Evolutionary conservation across 2,797 vertebrate species (phyloP).

Genomic region (Rhabdomys pumilio): DNA sequence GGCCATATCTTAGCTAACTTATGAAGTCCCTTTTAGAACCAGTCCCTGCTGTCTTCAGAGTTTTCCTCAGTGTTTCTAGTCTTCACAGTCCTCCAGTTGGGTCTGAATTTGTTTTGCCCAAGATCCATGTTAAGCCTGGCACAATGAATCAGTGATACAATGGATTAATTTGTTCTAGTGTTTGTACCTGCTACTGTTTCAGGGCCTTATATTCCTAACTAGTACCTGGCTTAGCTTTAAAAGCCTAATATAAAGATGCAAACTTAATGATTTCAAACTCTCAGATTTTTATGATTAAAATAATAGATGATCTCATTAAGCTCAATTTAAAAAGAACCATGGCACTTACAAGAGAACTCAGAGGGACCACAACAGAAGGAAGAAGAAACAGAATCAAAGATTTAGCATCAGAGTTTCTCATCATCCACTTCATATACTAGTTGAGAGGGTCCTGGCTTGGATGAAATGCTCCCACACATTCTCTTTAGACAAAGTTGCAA

Average conservation of each 20-base stretch:
- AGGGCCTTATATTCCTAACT: slow-evolving; percentile 43
- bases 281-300: slow-evolving; percentile 39
- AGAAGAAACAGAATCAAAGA: slow-evolving; percentile 15
- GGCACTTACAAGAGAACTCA: neutral
- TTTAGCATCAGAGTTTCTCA: neutral
- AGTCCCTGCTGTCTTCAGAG: neutral
- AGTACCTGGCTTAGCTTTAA: slow-evolving; percentile 25
- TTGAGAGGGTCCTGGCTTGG: neutral
- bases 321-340: neutral
- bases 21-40: slow-evolving; percentile 4
- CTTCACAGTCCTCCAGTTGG: neutral
- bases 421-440: neutral
- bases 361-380: neutral
- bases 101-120: slow-evolving; percentile 46
- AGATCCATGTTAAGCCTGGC: neutral
- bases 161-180: neutral
- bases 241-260: slow-evolving; percentile 58
- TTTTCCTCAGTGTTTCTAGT: slow-evolving; percentile 29
- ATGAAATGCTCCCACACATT: neutral
- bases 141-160: neutral
- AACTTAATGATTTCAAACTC: neutral
- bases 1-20: slow-evolving; percentile 11
- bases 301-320: neutral
- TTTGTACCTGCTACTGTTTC: neutral
- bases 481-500: neutral